phyloP scores from a whole-genome alignment of 2,113 vertebrate species.

The Pristiophorus japonicus region DNA sequence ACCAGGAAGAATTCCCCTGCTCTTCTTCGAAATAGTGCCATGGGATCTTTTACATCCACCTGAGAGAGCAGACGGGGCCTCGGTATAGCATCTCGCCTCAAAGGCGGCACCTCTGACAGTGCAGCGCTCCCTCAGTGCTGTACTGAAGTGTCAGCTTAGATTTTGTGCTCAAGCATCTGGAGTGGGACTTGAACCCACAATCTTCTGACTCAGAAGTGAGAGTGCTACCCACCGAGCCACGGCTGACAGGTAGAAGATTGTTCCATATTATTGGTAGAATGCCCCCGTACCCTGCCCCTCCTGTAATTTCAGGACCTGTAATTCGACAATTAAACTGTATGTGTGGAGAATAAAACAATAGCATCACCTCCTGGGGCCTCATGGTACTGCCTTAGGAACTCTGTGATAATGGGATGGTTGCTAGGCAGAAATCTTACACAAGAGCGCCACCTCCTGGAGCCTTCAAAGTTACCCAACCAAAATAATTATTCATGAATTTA shows the following conservation, averaged over 20 bases:
- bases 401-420: too few relatives aligned
- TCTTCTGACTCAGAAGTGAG: too few relatives aligned
- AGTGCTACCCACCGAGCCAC: not conserved
- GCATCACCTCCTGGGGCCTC: too few relatives aligned
- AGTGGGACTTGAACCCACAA: not conserved
- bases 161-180: not conserved
- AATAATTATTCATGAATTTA: too few relatives aligned
- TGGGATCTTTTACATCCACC: not conserved
- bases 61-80: not conserved
- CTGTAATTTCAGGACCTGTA: not conserved
- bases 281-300: too few relatives aligned
- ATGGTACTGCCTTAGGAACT: too few relatives aligned
- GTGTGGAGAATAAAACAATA: too few relatives aligned
- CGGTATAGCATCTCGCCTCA: not conserved
- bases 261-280: not conserved
- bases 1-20: not conserved
- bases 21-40: too few relatives aligned
- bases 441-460: not conserved
- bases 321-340: too few relatives aligned
- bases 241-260: not conserved
- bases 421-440: too few relatives aligned
- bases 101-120: not conserved
- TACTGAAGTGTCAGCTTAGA: not conserved
- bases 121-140: not conserved
- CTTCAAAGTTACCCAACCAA: not conserved